Percentiles rank a stretch among this genome's conserved stretches.
Conservation (phyloP, 2,113 vertebrate genomes). For the Oreochromis niloticus region DNA sequence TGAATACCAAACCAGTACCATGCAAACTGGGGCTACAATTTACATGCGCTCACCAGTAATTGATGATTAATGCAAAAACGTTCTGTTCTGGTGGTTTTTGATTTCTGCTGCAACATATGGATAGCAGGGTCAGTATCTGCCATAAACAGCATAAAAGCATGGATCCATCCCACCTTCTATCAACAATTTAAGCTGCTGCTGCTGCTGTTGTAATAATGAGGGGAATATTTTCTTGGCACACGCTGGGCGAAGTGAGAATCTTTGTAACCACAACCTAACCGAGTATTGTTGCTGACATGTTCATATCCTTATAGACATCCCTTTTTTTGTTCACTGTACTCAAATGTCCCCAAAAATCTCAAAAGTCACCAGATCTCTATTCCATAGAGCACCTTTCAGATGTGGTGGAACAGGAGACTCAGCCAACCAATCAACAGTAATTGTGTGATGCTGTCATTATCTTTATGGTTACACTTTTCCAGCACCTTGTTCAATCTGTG, state of each 20-base stretch:
- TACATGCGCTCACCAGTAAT: neutral
- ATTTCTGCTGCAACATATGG: neutral
- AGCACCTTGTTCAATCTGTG: neutral
- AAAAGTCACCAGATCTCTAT: neutral
- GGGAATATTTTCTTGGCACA: neutral
- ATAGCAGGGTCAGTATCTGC: neutral
- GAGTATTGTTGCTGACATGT: neutral
- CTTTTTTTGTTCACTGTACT: accelerated
- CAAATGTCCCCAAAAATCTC: neutral
- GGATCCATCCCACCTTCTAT: neutral
- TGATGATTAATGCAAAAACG: neutral
- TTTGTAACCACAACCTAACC: neutral
- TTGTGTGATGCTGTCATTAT: neutral
- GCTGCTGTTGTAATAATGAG: accelerated
- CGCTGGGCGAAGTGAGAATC: accelerated
- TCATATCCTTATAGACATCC: neutral
- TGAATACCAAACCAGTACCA: neutral
- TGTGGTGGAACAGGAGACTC: neutral
- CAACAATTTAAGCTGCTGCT: neutral
- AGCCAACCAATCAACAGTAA: neutral
- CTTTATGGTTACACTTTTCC: accelerated
- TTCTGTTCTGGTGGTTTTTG: neutral
- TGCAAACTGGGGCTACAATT: neutral
- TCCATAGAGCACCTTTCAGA: neutral
- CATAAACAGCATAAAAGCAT: neutral